Percentiles rank a stretch among this genome's conserved stretches.
Evolutionary conservation across 2,797 vertebrate genomes (phyloP).

Genomic region (Graptemys geographica): DNA sequence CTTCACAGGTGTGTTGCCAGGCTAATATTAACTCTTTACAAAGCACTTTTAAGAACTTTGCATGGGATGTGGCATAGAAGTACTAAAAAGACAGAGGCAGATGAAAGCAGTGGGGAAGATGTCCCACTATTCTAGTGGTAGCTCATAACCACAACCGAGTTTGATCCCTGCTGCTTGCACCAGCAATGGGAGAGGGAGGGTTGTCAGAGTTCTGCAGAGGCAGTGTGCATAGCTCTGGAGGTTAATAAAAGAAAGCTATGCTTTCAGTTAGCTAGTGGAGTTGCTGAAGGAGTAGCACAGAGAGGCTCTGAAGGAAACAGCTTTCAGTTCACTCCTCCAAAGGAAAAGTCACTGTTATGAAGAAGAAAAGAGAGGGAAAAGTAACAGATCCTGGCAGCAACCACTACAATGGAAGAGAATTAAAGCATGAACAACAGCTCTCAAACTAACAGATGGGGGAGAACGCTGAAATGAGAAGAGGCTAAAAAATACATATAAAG

Average conservation of each 20-base stretch:
- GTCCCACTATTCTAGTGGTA: neutral
- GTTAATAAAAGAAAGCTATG: neutral
- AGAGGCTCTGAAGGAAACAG: neutral
- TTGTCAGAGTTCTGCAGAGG: neutral
- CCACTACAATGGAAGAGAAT: neutral
- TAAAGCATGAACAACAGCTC: neutral
- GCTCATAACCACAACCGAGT: neutral
- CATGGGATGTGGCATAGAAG: neutral
- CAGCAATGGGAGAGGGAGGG: neutral
- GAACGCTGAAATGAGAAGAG: neutral
- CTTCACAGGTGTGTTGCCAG: neutral
- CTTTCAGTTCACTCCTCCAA: neutral
- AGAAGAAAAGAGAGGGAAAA: neutral
- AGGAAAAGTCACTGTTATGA: neutral
- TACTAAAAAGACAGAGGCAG: neutral
- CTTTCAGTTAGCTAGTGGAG: neutral
- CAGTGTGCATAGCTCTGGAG: neutral
- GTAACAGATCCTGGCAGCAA: neutral
- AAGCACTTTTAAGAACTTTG: neutral
- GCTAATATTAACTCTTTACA: neutral
- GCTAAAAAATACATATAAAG: neutral
- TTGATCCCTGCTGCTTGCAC: neutral
- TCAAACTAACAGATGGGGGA: neutral
- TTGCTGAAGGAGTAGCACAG: neutral
- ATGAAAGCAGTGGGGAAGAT: neutral